These are phyloP conservation scores for Drosophila truncata DNA, from an alignment of 1,140 invertebrate genomes.

Conservation along the genomic window DNA sequence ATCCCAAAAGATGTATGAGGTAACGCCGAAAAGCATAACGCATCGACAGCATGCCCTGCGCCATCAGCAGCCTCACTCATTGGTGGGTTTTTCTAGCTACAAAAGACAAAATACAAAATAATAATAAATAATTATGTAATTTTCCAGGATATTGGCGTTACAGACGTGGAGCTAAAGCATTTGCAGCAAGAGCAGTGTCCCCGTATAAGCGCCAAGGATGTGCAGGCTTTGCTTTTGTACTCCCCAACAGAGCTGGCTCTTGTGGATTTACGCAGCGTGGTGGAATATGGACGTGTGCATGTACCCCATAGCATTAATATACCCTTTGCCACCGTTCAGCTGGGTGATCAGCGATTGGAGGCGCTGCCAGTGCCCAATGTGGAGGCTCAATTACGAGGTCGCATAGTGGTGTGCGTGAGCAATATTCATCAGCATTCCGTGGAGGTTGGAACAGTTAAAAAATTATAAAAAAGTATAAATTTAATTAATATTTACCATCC, in stretches of 20 bases:
- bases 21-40: conserved; percentile 95
- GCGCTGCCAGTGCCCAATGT: conserved; percentile 88
- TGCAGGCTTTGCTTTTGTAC: conserved; percentile 90
- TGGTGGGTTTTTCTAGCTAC: conserved; percentile 19
- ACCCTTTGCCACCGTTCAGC: conserved; percentile 91
- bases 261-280: conserved; percentile 91
- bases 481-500: not conserved
- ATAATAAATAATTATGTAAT: too few species aligned
- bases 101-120: too few species aligned
- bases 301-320: conserved; percentile 94
- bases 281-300: conserved; percentile 91
- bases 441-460: conserved; percentile 86
- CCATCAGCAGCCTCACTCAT: conserved; percentile 32
- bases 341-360: conserved; percentile 88
- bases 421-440: conserved; percentile 91
- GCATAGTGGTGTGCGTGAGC: conserved; percentile 92
- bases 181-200: conserved; percentile 91
- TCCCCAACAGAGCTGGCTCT: conserved; percentile 89
- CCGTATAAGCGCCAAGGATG: conserved; percentile 94
- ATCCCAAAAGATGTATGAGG: conserved; percentile 94
- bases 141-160: conserved; percentile 88
- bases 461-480: conserved; percentile 62
- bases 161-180: conserved; percentile 88
- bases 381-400: conserved; percentile 87
- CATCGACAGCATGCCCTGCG: conserved; percentile 88